Base-by-base conservation (phyloP, 2,888 invertebrate genomes). In the Scaptomyza polygonia region DNA sequence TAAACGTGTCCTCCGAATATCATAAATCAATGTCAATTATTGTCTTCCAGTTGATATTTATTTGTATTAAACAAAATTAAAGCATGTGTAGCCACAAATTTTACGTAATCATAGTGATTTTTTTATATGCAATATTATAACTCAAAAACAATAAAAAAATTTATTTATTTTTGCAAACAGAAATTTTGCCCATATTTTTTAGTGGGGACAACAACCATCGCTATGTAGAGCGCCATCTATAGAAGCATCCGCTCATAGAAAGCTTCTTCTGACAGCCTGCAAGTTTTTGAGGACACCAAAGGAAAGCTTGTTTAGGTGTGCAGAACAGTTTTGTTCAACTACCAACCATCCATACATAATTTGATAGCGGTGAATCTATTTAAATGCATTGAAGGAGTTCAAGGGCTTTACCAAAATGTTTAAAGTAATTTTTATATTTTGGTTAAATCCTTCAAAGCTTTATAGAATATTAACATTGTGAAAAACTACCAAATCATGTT, bases 21-120 rank as follows among this genome's bases (percentile, higher is more conserved):
- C 36, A 51, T 45, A 36, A 25, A 43, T 65, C 48, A 52, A 65
- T 71, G 69, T 72, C 80, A 57, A 55, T 64, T 76, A 64, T 61
- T 73, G 87, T 83, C 82, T 83, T 83, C 87, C 87, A 78, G 51
- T 43, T 44, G 36, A 5, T 42, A 49, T 42, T 54, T 57, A 53
- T 56, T 52, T 44, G 49, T 42, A 27, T 18, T 7, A 25, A 27
- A 32, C 11, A 52, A 36, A 59, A 48, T 48, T 71, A 25, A 66
- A 52, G 58, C 34, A 52, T 12, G 30, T 40, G 44, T 76, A 76
- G 76, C 61, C 47, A 71, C 76, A 73, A 71, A 73, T 76, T 62
- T 70, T 73, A 73, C 66, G 14, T 57, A 34, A 57, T 71, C 61
- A 39, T 56, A 70, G 54, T 30, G 1, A 9, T 39, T 21, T 44